Evolutionary conservation across 2,888 invertebrate species (phyloP).

Genomic region (Dryomyza anilis): DNA sequence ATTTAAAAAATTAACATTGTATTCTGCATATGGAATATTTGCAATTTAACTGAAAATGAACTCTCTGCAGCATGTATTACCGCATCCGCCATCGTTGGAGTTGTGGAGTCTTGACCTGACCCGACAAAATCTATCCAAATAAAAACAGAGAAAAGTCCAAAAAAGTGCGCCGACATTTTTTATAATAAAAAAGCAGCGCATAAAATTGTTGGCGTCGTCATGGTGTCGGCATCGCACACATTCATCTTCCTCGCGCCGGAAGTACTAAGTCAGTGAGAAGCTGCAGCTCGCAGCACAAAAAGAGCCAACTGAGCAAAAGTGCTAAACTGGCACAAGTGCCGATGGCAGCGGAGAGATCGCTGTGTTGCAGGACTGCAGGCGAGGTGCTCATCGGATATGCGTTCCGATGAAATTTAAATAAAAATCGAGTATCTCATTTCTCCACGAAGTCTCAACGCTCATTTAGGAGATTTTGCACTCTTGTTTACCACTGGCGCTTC

Average conservation of each 20-base stretch:
- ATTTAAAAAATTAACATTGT: too few species aligned
- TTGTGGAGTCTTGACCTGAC: background rate
- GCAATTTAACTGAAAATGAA: background rate
- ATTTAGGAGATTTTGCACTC: constrained; percentile 1
- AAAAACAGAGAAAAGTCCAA: background rate
- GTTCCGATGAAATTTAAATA: constrained; percentile 21
- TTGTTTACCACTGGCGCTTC: background rate
- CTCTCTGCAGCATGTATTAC: background rate
- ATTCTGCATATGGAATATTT: too few species aligned
- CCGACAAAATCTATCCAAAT: background rate
- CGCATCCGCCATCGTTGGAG: background rate
- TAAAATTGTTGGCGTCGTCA: constrained; percentile 50
- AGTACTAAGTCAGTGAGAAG: constrained; percentile 45
- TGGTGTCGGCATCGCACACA: constrained; percentile 54
- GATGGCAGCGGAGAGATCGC: constrained; percentile 1
- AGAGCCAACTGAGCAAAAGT: constrained; percentile 1
- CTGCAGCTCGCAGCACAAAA: constrained; percentile 34
- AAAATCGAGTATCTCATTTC: constrained; percentile 13
- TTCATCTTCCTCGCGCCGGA: constrained; percentile 58
- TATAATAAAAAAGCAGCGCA: background rate
- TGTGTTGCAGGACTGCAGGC: background rate
- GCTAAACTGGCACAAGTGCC: background rate
- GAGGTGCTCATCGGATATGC: constrained; percentile 9
- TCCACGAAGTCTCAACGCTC: constrained; percentile 14
- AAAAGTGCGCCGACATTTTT: background rate